Base-by-base conservation (phyloP, 2,113 vertebrate genomes). In the Siniperca knerii region DNA sequence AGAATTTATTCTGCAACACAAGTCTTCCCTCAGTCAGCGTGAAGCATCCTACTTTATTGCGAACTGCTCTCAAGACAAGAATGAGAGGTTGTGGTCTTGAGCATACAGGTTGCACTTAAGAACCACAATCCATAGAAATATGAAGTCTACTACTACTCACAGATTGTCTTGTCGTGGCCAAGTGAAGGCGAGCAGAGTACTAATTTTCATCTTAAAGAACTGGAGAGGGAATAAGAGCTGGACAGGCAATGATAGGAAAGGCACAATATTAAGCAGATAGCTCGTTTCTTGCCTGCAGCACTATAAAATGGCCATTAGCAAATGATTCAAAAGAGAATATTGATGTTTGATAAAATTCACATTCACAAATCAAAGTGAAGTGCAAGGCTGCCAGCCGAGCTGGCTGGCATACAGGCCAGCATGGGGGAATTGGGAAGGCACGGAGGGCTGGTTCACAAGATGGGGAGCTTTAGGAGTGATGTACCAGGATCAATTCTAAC, bases 331-430 rank as follows among this genome's bases (percentile, higher is more conserved):
- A 90, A 77, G 69, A 92, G 81, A 79, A 84, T 93, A 94, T 92
- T 88, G 90, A 95, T 90, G 83, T 88, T 76, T 87, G 85, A 92
- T 88, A 60, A 92, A 91, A 91, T 87, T 90, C 79, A 79, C 79
- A 92, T 91, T 89, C 84, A 82, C 90, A 92, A 94, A 92, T 95
- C 87, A 92, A 87, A 92, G 83, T 78, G 81, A 84, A 89, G 64
- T 83, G 79, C 76, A 67, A 77, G 60, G 65, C 85, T 82, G 81
- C 74, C 83, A 83, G 85, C 44, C 5, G 33, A 80, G 75, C 78
- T 76, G 80, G 79, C 85, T 61, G 78, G 77, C 71, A 85, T 6
- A 52, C 70, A 40, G 73, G 83, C 33, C 62, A 52, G 83, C 16
- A 4, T 60, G 75, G 60, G 71, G 72, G 62, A 73, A 76, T 61